These are phyloP conservation scores for Aricia agestis DNA, from an alignment of 1,140 invertebrate genomes.

Conservation along the genomic window DNA sequence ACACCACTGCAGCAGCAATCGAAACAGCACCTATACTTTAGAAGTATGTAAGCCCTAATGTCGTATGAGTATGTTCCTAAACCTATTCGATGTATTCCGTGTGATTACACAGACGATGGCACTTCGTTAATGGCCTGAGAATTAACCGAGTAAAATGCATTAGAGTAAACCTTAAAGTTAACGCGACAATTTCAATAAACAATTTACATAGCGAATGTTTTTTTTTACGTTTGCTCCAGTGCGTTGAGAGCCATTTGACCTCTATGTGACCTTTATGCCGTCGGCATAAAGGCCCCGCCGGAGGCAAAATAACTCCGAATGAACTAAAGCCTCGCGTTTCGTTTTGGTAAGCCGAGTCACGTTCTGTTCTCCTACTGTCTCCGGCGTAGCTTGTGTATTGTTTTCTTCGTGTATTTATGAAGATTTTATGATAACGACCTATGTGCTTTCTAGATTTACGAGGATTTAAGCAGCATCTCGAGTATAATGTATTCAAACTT, in stretches of 20 bases:
- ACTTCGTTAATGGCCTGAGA: constrained; percentile 74
- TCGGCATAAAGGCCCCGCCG: no score
- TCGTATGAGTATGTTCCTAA: constrained; percentile 37
- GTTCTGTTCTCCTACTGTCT: constrained; percentile 45
- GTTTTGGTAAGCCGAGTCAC: constrained; percentile 73
- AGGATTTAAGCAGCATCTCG: constrained; percentile 40
- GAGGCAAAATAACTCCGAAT: no score
- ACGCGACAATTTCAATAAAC: constrained; percentile 68
- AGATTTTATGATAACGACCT: constrained; percentile 57
- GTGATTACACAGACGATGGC: constrained; percentile 72
- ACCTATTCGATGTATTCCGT: constrained; percentile 57
- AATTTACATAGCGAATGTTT: constrained; percentile 68
- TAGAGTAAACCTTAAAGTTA: constrained; percentile 65
- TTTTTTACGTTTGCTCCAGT: constrained; percentile 40
- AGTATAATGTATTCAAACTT: constrained; percentile 8
- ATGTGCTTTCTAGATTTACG: constrained; percentile 41
- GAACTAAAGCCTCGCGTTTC: constrained; percentile 54
- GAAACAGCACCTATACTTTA: constrained; percentile 15
- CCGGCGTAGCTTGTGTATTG: constrained; percentile 48
- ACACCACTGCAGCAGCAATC: constrained; percentile 50
- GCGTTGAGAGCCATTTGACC: no score
- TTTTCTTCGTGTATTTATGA: constrained; percentile 56
- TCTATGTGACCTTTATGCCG: no score
- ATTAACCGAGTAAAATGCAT: constrained; percentile 74
- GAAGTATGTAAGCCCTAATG: constrained; percentile 16